These are phyloP conservation scores for Bimastos eiseni DNA, from an alignment of 2,888 invertebrate genomes.

Conservation along the genomic window DNA sequence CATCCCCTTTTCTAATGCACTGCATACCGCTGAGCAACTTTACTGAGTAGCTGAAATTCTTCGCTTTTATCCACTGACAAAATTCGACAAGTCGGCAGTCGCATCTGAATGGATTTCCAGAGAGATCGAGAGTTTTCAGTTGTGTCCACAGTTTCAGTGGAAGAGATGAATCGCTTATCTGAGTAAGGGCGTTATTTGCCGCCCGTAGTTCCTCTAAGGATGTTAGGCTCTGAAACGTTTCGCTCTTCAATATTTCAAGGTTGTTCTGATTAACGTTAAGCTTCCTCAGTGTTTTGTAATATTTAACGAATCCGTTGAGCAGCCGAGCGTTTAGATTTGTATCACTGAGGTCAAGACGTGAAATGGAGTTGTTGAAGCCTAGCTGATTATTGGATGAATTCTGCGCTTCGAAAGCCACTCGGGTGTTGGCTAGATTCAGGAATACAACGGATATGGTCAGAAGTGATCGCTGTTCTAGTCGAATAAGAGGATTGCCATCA, in stretches of 20 bases:
- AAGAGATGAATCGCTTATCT: not conserved
- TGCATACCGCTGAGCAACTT: not conserved
- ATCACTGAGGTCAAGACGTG: not conserved
- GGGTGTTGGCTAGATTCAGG: not conserved
- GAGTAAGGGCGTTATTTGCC: not conserved
- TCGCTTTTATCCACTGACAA: not conserved
- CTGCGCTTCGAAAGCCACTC: not conserved
- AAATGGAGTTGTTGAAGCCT: not conserved
- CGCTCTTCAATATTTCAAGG: not conserved
- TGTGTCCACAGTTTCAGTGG: not conserved
- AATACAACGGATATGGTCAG: not conserved
- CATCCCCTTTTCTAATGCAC: not conserved
- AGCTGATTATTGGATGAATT: not conserved
- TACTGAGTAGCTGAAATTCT: not conserved
- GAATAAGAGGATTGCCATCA: not conserved
- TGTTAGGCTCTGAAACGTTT: not conserved
- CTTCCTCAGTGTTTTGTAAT: not conserved
- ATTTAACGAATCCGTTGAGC: not conserved
- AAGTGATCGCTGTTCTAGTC: not conserved
- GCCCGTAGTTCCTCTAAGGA: not conserved
- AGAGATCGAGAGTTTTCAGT: not conserved
- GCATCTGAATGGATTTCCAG: not conserved
- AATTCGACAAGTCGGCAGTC: not conserved
- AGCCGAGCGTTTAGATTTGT: not conserved
- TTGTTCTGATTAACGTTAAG: not conserved